Evolutionary conservation across 35 echinoderm and acorn worm genomes (phyloP).

Genomic region (Anneissia japonica): DNA sequence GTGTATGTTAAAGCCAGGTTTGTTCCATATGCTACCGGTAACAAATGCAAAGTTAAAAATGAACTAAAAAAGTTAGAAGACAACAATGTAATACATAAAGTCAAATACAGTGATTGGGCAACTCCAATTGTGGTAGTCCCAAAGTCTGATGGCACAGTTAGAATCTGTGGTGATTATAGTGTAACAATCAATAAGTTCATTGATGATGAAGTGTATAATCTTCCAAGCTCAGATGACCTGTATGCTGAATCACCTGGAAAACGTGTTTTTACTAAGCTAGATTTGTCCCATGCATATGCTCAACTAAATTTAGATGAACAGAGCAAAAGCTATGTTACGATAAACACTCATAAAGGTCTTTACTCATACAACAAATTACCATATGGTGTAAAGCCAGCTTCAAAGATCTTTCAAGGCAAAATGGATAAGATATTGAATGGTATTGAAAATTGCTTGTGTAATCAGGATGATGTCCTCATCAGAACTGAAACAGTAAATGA

Average conservation of each 20-base stretch:
- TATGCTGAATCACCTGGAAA: slow-evolving; percentile 47
- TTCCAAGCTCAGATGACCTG: slow-evolving; percentile 61
- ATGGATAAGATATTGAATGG: slow-evolving; percentile 3
- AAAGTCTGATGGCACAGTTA: slow-evolving; percentile 50
- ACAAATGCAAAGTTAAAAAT: slow-evolving; percentile 12
- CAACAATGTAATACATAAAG: slow-evolving; percentile 19
- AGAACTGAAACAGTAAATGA: background rate
- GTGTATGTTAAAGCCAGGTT: slow-evolving; percentile 6
- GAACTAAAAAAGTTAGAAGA: slow-evolving; percentile 33
- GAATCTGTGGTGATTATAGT: slow-evolving; percentile 70
- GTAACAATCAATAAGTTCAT: slow-evolving; percentile 31
- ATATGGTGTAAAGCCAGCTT: background rate
- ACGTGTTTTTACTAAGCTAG: slow-evolving; percentile 44
- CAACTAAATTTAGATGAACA: slow-evolving; percentile 51
- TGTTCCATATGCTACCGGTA: slow-evolving; percentile 18
- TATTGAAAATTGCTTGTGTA: background rate
- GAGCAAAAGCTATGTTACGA: slow-evolving; percentile 42
- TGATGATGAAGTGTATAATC: slow-evolving; percentile 34
- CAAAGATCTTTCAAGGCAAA: background rate
- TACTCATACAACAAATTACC: slow-evolving; percentile 20
- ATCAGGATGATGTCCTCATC: background rate
- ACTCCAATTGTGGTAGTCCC: slow-evolving; percentile 69
- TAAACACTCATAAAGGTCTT: slow-evolving; percentile 50
- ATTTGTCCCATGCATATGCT: slow-evolving; percentile 55
- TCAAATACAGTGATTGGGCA: slow-evolving; percentile 61